A percentile compares a stretch with the other conserved stretches of the same genome.
Evolutionary conservation across 2,888 invertebrate genomes (phyloP).

Genomic region (Dugesia japonica): DNA sequence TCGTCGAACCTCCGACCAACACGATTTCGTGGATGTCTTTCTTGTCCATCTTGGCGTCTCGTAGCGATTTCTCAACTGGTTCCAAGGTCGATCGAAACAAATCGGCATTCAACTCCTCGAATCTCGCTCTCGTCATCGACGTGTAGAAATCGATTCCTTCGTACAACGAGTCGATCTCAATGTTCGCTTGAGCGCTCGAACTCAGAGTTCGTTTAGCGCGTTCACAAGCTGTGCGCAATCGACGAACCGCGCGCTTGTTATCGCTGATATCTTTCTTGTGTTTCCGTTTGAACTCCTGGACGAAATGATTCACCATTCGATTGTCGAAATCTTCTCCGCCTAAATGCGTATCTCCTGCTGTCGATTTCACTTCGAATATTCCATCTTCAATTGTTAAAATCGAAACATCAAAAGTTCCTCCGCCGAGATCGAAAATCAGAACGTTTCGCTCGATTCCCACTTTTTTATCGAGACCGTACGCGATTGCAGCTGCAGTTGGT

Average conservation of each 20-base stretch:
- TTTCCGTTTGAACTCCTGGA: slow-evolving; percentile 47
- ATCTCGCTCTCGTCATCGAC: slow-evolving; percentile 41
- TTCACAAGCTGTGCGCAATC: slow-evolving; percentile 42
- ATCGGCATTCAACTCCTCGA: slow-evolving; percentile 41
- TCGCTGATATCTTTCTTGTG: slow-evolving; percentile 47
- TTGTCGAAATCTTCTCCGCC: slow-evolving; percentile 64
- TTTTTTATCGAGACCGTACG: slow-evolving; percentile 51
- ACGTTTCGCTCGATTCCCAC: slow-evolving; percentile 39
- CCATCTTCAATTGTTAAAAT: slow-evolving; percentile 83
- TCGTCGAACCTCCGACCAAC: slow-evolving; percentile 56
- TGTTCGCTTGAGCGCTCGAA: slow-evolving; percentile 43
- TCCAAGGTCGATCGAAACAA: slow-evolving; percentile 55
- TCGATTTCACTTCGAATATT: slow-evolving; percentile 55
- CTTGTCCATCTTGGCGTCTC: slow-evolving; percentile 65
- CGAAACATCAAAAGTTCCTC: slow-evolving; percentile 75
- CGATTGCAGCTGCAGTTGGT: slow-evolving; percentile 57
- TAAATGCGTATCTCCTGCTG: slow-evolving; percentile 62
- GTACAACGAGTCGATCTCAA: slow-evolving; percentile 42
- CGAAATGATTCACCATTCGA: slow-evolving; percentile 47
- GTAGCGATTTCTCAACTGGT: slow-evolving; percentile 63
- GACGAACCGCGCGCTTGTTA: slow-evolving; percentile 39
- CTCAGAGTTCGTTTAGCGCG: slow-evolving; percentile 48
- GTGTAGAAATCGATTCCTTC: slow-evolving; percentile 43
- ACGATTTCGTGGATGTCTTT: slow-evolving; percentile 62
- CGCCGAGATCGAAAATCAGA: slow-evolving; percentile 25